Evolutionary conservation across 2,888 invertebrate genomes (phyloP).

Genomic region (Pasiphila rectangulata): DNA sequence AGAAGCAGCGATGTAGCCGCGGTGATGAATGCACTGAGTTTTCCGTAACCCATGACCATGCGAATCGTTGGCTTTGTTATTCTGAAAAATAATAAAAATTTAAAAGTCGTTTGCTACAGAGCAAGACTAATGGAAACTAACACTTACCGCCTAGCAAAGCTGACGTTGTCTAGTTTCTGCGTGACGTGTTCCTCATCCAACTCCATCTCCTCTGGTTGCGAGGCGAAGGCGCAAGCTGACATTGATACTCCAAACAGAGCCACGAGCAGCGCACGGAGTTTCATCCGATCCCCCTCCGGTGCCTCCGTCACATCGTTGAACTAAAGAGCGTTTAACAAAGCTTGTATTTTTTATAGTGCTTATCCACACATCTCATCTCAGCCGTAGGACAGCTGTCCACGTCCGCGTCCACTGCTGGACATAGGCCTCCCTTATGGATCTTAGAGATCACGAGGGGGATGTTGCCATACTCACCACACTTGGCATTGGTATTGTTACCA

Average conservation of each 20-base stretch:
- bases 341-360: too few species aligned
- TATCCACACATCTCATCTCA: too few species aligned
- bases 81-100: too few species aligned
- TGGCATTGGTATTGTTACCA: too few species aligned
- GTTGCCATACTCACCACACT: too few species aligned
- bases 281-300: constrained; percentile 51
- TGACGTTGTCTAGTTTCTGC: constrained; percentile 68
- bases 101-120: too few species aligned
- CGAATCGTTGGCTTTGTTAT: constrained; percentile 74
- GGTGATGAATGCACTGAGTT: constrained; percentile 67
- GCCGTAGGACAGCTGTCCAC: too few species aligned
- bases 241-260: constrained; percentile 70
- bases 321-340: too few species aligned
- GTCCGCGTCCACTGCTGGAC: too few species aligned
- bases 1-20: constrained; percentile 62
- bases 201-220: constrained; percentile 70
- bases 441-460: too few species aligned
- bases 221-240: constrained; percentile 71
- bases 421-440: too few species aligned
- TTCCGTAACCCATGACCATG: constrained; percentile 69
- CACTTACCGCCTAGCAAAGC: constrained; percentile 64
- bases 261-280: constrained; percentile 63
- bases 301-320: constrained; percentile 38
- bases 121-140: too few species aligned
- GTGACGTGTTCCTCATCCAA: constrained; percentile 69